phyloP scores from a whole-genome alignment of 2,113 vertebrate species.

The Podilymbus podiceps region DNA sequence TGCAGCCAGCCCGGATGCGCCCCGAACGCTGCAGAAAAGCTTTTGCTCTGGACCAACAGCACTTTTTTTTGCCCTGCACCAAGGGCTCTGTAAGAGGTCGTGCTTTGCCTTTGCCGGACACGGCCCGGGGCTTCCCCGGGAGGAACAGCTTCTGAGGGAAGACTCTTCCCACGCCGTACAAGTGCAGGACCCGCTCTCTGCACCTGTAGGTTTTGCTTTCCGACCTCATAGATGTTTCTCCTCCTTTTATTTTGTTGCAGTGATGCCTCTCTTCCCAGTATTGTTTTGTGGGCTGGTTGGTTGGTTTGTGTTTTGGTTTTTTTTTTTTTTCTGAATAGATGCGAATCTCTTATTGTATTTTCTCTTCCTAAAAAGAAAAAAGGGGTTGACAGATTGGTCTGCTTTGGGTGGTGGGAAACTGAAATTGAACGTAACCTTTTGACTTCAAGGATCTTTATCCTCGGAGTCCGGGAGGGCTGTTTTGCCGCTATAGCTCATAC shows the following conservation, averaged over 20 bases:
- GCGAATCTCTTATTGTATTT: neutral
- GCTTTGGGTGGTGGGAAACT: neutral
- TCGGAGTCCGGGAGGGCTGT: neutral
- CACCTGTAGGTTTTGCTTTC: neutral
- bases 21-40: neutral
- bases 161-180: neutral
- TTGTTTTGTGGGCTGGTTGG: neutral
- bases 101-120: neutral
- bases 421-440: fast-evolving
- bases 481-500: neutral
- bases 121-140: neutral
- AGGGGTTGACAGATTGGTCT: neutral
- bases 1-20: neutral
- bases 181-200: neutral
- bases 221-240: neutral
- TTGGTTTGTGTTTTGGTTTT: neutral
- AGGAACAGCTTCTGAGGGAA: neutral
- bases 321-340: neutral
- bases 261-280: neutral
- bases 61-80: fast-evolving
- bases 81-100: neutral
- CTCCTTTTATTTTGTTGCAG: neutral
- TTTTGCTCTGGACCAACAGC: neutral
- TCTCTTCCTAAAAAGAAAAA: neutral
- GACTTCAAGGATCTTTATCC: neutral